phyloP scores from a whole-genome alignment of 2,797 vertebrate species.

The Clarias platycephalus region DNA sequence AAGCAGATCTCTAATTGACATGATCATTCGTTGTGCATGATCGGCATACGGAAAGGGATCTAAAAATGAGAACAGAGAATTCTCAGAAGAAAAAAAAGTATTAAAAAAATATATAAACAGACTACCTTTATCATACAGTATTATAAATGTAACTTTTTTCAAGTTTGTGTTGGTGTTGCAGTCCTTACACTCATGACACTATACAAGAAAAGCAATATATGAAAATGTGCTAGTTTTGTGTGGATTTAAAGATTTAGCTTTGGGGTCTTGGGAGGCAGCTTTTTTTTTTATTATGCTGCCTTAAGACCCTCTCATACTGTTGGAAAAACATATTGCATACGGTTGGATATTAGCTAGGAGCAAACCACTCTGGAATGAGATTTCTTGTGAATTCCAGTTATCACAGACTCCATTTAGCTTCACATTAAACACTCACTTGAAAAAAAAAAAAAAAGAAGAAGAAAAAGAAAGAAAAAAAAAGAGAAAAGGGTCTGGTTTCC shows the following conservation, averaged over 20 bases:
- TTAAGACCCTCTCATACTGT: conserved; percentile 7
- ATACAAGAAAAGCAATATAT: background rate
- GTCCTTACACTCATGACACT: background rate
- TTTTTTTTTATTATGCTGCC: background rate
- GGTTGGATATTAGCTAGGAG: conserved; percentile 27
- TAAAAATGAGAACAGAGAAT: conserved; percentile 82
- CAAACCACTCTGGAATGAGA: conserved; percentile 26
- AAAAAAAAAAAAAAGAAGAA: background rate
- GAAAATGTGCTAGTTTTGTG: background rate
- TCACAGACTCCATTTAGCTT: conserved; percentile 30
- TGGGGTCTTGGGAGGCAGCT: background rate
- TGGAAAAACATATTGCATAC: conserved; percentile 42
- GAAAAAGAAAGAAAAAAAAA: background rate
- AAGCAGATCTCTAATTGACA: conserved; percentile 85
- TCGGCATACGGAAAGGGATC: conserved; percentile 80
- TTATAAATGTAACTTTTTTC: background rate
- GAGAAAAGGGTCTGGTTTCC: conserved; percentile 26
- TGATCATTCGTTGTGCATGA: conserved; percentile 89
- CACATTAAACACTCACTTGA: conserved; percentile 34
- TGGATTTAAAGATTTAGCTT: conserved; percentile 14
- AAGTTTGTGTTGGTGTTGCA: background rate
- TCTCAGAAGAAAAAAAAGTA: conserved; percentile 67
- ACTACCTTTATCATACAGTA: background rate
- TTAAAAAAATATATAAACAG: conserved; percentile 81
- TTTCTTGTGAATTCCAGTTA: conserved; percentile 28